These are phyloP conservation scores for Bufo bufo DNA, from an alignment of 2,113 vertebrate species.

Conservation along the genomic window DNA sequence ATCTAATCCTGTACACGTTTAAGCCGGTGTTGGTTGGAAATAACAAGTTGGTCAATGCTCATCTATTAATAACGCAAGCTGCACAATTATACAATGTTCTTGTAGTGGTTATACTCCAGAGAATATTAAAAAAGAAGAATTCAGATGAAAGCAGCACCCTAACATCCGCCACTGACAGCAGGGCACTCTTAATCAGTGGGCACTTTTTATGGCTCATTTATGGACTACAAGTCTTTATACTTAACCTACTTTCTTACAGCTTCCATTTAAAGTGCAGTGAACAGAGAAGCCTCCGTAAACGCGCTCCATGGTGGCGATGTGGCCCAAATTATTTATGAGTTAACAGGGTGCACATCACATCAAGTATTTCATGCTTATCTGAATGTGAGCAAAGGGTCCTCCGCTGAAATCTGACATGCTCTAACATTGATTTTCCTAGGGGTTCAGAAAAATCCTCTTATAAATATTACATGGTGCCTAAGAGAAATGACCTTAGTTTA, in stretches of 20 bases:
- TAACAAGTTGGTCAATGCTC: not conserved
- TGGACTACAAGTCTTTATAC: slow-evolving; percentile 32
- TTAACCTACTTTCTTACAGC: slow-evolving; percentile 31
- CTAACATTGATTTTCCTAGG: slow-evolving; percentile 25
- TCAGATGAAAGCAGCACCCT: not conserved
- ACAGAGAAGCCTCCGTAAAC: not conserved
- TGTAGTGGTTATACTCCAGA: not conserved
- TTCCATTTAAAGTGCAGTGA: not conserved
- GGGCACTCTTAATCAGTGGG: too few relatives aligned
- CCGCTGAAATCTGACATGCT: not conserved
- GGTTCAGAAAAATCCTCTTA: not conserved
- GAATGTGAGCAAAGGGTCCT: not conserved
- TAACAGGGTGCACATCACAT: not conserved
- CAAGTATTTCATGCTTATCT: slow-evolving; percentile 8
- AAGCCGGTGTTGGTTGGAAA: not conserved
- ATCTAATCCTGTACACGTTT: too few relatives aligned
- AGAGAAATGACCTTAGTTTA: not conserved
- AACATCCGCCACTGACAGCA: not conserved
- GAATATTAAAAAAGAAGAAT: not conserved
- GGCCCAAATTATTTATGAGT: slow-evolving; percentile 1
- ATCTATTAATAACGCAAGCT: not conserved
- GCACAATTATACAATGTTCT: not conserved
- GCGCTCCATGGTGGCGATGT: not conserved
- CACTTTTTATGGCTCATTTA: not conserved
- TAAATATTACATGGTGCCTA: slow-evolving; percentile 18